Conservation (phyloP, 2,113 vertebrate species). For the Stegostoma tigrinum region DNA sequence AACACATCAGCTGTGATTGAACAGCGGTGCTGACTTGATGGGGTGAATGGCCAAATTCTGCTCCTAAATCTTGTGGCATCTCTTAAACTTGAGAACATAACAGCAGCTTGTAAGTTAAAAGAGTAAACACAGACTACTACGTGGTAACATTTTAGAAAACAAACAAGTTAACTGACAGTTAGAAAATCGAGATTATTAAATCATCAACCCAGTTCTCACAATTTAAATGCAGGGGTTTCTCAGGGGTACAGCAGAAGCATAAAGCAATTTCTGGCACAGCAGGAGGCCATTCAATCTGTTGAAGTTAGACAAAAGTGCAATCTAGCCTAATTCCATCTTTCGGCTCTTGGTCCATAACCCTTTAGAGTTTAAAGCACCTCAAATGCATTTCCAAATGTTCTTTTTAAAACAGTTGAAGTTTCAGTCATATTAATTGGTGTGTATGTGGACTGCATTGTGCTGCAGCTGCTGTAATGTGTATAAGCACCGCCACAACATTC, state of each 20-base stretch:
- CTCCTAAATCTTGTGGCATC: no score
- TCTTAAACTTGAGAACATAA: neutral
- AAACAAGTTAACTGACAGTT: neutral
- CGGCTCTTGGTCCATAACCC: no score
- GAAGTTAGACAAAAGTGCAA: no score
- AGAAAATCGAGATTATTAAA: neutral
- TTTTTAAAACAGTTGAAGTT: no score
- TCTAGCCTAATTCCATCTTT: no score
- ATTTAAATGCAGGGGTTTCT: neutral
- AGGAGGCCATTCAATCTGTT: no score
- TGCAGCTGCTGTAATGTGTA: neutral
- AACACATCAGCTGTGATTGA: no score
- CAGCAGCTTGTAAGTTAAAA: neutral
- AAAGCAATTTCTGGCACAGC: no score
- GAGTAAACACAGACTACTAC: neutral
- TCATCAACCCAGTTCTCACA: neutral
- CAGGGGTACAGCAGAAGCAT: neutral
- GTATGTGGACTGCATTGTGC: neutral
- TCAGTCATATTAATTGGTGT: neutral
- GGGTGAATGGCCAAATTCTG: no score
- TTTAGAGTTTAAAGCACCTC: no score
- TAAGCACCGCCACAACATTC: neutral
- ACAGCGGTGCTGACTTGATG: no score
- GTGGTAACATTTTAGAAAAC: neutral
- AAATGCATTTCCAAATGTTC: no score